Evolutionary conservation across 2,888 invertebrate species (phyloP).

Genomic region (Lottia gigantea): DNA sequence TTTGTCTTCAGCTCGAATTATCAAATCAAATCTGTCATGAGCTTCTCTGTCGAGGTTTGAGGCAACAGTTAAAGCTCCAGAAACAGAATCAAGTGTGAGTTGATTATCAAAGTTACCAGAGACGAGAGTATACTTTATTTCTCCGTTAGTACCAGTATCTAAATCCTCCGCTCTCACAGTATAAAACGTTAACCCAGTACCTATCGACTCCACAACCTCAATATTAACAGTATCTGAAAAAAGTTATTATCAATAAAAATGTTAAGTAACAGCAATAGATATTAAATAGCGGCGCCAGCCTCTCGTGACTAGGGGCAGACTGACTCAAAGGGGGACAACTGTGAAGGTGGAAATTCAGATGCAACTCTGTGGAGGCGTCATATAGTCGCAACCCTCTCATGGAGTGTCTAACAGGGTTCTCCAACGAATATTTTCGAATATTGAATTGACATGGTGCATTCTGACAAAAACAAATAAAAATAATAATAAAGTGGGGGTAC

Average conservation of each 20-base stretch:
- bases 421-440: too few relatives aligned
- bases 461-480: too few relatives aligned
- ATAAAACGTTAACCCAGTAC: conserved; percentile 27
- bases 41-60: not conserved
- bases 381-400: too few relatives aligned
- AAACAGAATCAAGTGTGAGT: not conserved
- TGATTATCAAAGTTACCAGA: conserved; percentile 12
- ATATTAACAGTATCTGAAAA: not conserved
- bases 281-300: too few relatives aligned
- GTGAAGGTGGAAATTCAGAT: too few relatives aligned
- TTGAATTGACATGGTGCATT: too few relatives aligned
- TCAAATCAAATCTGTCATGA: not conserved
- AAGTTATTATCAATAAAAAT: not conserved
- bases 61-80: not conserved
- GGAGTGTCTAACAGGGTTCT: too few relatives aligned
- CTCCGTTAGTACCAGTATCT: conserved; percentile 46
- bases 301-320: too few relatives aligned
- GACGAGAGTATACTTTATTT: conserved; percentile 42
- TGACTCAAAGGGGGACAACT: too few relatives aligned
- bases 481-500: too few relatives aligned
- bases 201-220: not conserved
- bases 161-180: conserved; percentile 44
- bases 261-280: too few relatives aligned
- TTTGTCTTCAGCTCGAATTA: not conserved
- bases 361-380: too few relatives aligned